Conservation (phyloP, 2,113 vertebrate genomes). For the Catharus minimus region DNA sequence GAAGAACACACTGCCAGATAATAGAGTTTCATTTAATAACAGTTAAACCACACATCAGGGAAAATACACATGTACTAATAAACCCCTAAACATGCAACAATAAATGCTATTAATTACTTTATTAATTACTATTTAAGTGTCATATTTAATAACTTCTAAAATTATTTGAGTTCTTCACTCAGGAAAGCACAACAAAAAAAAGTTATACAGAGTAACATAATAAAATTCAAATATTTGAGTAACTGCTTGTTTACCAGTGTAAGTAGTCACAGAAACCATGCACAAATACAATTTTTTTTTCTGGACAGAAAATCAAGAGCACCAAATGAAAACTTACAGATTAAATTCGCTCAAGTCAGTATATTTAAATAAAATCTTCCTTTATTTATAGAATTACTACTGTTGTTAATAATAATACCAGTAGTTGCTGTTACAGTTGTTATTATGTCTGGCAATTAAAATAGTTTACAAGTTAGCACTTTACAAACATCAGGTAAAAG, state of each 20-base stretch:
- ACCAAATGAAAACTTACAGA: neutral
- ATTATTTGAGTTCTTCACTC: neutral
- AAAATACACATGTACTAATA: neutral
- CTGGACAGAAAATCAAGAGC: neutral
- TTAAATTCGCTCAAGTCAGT: neutral
- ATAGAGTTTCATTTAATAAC: neutral
- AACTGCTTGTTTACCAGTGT: neutral
- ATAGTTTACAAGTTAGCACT: neutral
- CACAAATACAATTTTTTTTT: neutral
- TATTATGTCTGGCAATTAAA: neutral
- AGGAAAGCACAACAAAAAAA: neutral
- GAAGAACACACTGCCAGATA: neutral
- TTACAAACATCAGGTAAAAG: neutral
- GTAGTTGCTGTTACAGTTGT: accelerated
- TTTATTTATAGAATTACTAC: neutral
- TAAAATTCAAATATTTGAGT: neutral
- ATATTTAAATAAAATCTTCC: neutral
- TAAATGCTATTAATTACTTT: neutral
- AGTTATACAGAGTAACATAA: neutral
- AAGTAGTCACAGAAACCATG: neutral
- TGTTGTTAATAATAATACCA: neutral
- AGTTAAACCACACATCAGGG: accelerated
- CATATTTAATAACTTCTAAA: neutral
- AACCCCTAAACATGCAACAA: neutral
- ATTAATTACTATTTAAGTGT: neutral